Percentiles rank a stretch among this genome's conserved stretches.
Evolutionary conservation across 30 jellyfish, hydroid and myxozoan genomes (phyloP).

Genomic region (Aurelia coerulea): DNA sequence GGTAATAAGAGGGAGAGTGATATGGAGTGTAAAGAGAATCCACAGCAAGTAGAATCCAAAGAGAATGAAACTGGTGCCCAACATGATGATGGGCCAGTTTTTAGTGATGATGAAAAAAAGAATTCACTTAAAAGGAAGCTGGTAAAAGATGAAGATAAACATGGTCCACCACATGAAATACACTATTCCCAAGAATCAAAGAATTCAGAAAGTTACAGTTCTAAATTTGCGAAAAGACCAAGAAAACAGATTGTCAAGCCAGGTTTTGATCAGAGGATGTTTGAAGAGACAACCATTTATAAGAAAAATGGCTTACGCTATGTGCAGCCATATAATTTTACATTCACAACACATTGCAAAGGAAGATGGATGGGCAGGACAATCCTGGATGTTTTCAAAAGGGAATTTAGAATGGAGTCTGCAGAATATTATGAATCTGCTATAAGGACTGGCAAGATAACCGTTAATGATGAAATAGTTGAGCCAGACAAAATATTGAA

Average conservation of each 20-base stretch:
- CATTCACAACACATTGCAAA: constrained; percentile 88
- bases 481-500: constrained; percentile 56
- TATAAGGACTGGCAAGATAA: constrained; percentile 79
- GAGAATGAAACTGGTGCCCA: too few relatives aligned
- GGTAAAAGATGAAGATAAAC: too few relatives aligned
- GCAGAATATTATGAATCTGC: constrained; percentile 86
- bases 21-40: too few relatives aligned
- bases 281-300: constrained; percentile 71
- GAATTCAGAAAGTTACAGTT: too few relatives aligned
- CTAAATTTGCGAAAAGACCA: background rate
- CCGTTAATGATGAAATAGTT: constrained; percentile 79
- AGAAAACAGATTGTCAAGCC: constrained; percentile 42
- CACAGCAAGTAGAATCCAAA: too few relatives aligned
- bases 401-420: constrained; percentile 92
- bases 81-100: too few relatives aligned
- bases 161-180: too few relatives aligned
- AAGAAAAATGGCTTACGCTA: constrained; percentile 76
- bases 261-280: constrained; percentile 89
- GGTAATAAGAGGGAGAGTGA: too few relatives aligned
- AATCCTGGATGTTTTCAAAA: constrained; percentile 74
- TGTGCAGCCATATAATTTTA: constrained; percentile 84
- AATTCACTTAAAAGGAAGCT: too few relatives aligned
- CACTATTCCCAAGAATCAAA: too few relatives aligned
- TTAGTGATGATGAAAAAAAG: too few relatives aligned
- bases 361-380: constrained; percentile 89